phyloP scores from a whole-genome alignment of 2,113 vertebrate genomes.

The Calidris pugnax region DNA sequence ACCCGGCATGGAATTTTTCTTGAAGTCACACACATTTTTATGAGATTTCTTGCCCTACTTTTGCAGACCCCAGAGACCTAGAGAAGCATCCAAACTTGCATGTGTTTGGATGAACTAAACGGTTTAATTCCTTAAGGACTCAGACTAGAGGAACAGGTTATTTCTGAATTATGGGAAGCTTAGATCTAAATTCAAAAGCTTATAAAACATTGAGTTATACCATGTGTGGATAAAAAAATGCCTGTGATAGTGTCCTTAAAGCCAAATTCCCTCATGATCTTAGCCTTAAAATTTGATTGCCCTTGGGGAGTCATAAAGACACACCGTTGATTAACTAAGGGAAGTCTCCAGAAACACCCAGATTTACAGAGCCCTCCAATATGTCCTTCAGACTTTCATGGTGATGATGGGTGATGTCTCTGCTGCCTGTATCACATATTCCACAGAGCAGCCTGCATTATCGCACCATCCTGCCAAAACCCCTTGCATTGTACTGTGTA shows the following conservation, averaged over 20 bases:
- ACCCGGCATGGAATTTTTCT: not conserved
- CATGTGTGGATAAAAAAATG: not conserved
- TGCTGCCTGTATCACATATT: not conserved
- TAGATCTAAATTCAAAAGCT: not conserved
- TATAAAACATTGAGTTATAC: not conserved
- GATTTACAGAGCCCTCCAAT: not conserved
- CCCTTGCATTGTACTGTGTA: not conserved
- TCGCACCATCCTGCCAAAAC: not conserved
- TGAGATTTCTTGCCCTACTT: not conserved
- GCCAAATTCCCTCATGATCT: not conserved
- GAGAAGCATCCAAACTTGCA: not conserved
- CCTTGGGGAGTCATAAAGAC: not conserved
- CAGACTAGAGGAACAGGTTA: not conserved
- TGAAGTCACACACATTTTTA: not conserved
- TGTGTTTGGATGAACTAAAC: not conserved
- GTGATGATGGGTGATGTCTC: not conserved
- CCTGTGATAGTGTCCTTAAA: not conserved
- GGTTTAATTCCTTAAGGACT: not conserved
- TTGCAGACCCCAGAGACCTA: not conserved
- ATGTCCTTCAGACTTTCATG: not conserved
- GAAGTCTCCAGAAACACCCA: not conserved
- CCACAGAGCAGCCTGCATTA: not conserved
- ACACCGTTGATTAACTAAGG: not conserved
- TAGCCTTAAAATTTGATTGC: not conserved
- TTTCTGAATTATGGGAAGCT: not conserved